phyloP scores from a whole-genome alignment of 2,113 vertebrate species.

The Callorhinus ursinus region DNA sequence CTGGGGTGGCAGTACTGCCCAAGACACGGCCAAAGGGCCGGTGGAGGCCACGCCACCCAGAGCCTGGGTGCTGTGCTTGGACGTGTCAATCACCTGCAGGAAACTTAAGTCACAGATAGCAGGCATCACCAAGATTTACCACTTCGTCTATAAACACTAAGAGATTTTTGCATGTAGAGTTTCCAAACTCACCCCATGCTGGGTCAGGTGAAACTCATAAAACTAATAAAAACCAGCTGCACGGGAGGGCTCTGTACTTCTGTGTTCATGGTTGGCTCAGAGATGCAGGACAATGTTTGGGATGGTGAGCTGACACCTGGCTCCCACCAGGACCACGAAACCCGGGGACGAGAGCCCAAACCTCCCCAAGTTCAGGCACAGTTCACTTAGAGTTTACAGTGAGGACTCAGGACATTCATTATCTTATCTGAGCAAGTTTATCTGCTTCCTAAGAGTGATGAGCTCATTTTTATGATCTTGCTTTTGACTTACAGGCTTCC shows the following conservation, averaged over 20 bases:
- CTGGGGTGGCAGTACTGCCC: accelerated
- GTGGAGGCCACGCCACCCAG: background rate
- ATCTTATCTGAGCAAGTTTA: constrained; percentile 38
- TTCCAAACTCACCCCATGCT: background rate
- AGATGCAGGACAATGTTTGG: background rate
- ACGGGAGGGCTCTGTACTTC: background rate
- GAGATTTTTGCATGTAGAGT: background rate
- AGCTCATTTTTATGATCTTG: constrained; percentile 29
- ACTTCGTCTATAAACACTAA: background rate
- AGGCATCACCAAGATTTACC: background rate
- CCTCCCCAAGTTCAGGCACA: constrained; percentile 22
- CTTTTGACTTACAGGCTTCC: constrained; percentile 25
- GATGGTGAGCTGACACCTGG: background rate
- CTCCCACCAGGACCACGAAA: background rate
- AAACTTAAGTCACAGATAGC: background rate
- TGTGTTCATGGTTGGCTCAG: background rate
- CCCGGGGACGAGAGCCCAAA: background rate
- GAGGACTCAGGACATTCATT: background rate
- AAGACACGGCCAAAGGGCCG: background rate
- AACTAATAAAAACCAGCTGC: constrained; percentile 17
- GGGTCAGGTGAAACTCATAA: constrained; percentile 39
- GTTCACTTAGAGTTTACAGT: constrained; percentile 53
- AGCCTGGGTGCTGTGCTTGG: accelerated
- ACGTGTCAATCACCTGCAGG: background rate
- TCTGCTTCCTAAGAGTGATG: constrained; percentile 49